phyloP scores from a whole-genome alignment of 2,113 vertebrate species.

The Chiloscyllium plagiosum region DNA sequence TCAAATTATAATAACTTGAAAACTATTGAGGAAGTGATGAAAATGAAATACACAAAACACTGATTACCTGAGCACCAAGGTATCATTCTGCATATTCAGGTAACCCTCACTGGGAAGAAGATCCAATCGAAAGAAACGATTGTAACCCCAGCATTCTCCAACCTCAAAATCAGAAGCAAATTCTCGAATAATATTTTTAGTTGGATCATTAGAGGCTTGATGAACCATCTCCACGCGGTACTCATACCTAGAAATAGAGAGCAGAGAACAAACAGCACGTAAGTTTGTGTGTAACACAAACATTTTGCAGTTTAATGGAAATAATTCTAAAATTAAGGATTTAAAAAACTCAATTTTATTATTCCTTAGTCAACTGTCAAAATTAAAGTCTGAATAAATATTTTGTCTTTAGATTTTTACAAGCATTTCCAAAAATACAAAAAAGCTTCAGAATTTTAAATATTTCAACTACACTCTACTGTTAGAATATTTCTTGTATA shows the following conservation, averaged over 20 bases:
- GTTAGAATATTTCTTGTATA: neutral
- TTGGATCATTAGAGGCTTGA: constrained; percentile 88
- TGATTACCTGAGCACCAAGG: constrained; percentile 82
- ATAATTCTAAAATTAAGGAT: neutral
- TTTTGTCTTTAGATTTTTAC: neutral
- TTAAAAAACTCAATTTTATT: neutral
- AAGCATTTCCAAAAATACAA: neutral
- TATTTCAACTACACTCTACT: neutral
- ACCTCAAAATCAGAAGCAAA: constrained; percentile 98
- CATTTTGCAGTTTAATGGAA: neutral
- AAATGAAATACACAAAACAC: neutral
- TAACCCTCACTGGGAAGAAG: constrained; percentile 94
- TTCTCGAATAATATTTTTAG: constrained; percentile 95
- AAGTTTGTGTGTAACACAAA: constrained; percentile 11
- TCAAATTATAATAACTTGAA: neutral
- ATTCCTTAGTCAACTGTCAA: neutral
- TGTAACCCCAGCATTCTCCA: constrained; percentile 97
- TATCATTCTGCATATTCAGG: constrained; percentile 90
- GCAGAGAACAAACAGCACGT: neutral
- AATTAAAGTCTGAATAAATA: neutral
- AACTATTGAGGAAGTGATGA: neutral
- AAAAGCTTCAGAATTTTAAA: neutral
- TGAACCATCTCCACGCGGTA: constrained; percentile 99
- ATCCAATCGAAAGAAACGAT: constrained; percentile 93
- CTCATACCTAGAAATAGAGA: constrained; percentile 69